Evolutionary conservation across 1,140 invertebrate genomes (phyloP).

Genomic region (Brachystomella parvula): DNA sequence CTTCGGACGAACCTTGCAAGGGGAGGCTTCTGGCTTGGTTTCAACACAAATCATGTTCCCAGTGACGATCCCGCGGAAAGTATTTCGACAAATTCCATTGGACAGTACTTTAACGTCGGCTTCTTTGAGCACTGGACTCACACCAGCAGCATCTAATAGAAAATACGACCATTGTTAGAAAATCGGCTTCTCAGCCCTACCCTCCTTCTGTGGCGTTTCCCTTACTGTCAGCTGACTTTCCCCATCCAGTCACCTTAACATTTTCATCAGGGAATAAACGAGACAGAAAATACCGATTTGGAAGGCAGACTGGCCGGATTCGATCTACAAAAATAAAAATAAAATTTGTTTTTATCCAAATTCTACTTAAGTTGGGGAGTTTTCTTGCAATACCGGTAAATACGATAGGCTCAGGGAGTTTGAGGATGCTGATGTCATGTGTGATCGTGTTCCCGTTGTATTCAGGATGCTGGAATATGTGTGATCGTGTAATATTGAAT

Average conservation of each 20-base stretch:
- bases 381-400: slow-evolving; percentile 27
- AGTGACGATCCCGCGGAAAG: slow-evolving; percentile 32
- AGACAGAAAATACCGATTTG: slow-evolving; percentile 27
- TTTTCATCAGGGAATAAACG: slow-evolving; percentile 27
- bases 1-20: slow-evolving; percentile 31
- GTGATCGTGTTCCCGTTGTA: slow-evolving; percentile 37
- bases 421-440: slow-evolving; percentile 33
- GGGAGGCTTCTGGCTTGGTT: slow-evolving; percentile 23
- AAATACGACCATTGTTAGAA: background rate
- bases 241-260: slow-evolving; percentile 35
- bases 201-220: background rate
- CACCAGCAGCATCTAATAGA: slow-evolving; percentile 19
- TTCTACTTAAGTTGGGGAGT: background rate
- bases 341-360: slow-evolving; percentile 6
- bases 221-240: slow-evolving; percentile 31
- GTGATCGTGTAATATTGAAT: slow-evolving; percentile 21
- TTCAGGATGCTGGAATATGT: slow-evolving; percentile 36
- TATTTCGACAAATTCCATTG: slow-evolving; percentile 26
- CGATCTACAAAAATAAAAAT: slow-evolving; percentile 24
- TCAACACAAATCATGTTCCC: slow-evolving; percentile 34
- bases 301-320: slow-evolving; percentile 35
- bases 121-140: slow-evolving; percentile 33
- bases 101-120: slow-evolving; percentile 28
- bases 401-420: slow-evolving; percentile 25
- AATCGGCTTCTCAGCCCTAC: background rate